Evolutionary conservation across 2,888 invertebrate species (phyloP).

Genomic region (Netelia inedita): DNA sequence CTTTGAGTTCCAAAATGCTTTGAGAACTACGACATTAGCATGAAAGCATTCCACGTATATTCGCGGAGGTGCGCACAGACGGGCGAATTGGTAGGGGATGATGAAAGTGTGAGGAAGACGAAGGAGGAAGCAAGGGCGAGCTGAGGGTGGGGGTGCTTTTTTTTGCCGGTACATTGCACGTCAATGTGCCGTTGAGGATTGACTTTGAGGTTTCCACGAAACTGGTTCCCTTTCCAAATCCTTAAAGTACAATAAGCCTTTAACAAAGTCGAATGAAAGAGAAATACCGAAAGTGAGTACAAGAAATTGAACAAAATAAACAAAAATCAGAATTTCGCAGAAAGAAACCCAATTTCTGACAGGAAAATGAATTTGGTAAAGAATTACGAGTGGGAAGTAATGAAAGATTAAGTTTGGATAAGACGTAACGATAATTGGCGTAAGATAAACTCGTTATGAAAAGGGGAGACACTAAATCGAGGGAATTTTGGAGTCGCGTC

Average conservation of each 20-base stretch:
- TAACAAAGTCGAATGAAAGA: neutral
- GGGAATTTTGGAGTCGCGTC: neutral
- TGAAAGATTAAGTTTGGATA: too few relatives aligned
- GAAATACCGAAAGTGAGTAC: neutral
- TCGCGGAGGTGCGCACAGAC: neutral
- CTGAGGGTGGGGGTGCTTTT: neutral
- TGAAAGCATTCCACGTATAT: constrained; percentile 48
- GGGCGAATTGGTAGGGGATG: too few relatives aligned
- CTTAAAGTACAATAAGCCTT: neutral
- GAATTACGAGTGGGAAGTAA: neutral
- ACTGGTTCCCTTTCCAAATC: neutral
- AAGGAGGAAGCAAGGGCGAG: too few relatives aligned
- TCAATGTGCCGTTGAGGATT: constrained; percentile 14
- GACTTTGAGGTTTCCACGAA: constrained; percentile 37
- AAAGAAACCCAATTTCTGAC: neutral
- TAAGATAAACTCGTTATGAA: neutral
- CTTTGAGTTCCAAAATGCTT: constrained; percentile 59
- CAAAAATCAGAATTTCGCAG: neutral
- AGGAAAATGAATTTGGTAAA: neutral
- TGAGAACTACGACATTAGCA: constrained; percentile 69
- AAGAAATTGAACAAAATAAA: neutral
- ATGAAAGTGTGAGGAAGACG: too few relatives aligned
- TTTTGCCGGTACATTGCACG: too few relatives aligned
- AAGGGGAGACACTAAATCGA: neutral
- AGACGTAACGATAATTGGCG: too few relatives aligned